These are phyloP conservation scores for Etia nguti DNA, from an alignment of 2,113 vertebrate genomes.

Conservation along the genomic window DNA sequence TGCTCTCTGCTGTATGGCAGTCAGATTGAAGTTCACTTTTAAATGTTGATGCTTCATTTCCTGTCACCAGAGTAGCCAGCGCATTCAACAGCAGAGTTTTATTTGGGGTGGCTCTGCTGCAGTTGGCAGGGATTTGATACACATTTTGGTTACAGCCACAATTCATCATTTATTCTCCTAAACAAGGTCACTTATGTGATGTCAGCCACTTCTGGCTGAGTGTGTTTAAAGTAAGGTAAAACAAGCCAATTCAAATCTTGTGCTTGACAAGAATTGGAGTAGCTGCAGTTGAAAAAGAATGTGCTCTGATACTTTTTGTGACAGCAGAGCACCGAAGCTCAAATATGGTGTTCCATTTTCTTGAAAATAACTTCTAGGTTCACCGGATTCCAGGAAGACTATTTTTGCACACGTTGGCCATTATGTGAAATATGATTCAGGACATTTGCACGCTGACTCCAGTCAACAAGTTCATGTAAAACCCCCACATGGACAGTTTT, in stretches of 20 bases:
- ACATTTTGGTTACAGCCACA: neutral
- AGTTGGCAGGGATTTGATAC: neutral
- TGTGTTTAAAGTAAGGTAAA: neutral
- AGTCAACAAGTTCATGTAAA: neutral
- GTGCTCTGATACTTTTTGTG: neutral
- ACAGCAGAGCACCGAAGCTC: neutral
- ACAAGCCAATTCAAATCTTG: neutral
- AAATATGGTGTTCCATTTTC: neutral
- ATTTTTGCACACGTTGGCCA: constrained; percentile 1
- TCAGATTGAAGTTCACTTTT: neutral
- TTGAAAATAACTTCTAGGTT: neutral
- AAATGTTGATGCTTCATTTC: neutral
- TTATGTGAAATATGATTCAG: constrained; percentile 19
- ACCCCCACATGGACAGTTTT: constrained; percentile 4
- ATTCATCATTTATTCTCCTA: neutral
- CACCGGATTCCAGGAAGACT: neutral
- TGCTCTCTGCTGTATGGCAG: neutral
- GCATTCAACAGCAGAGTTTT: neutral
- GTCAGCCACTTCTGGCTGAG: neutral
- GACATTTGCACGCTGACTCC: neutral
- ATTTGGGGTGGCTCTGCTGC: neutral
- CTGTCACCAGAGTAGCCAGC: neutral
- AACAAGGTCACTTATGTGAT: neutral
- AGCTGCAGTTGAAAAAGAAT: neutral
- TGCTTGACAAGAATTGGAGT: neutral